These are phyloP conservation scores for Lindbergichthys nudifrons DNA, from an alignment of 2,797 vertebrate genomes.

Conservation along the genomic window DNA sequence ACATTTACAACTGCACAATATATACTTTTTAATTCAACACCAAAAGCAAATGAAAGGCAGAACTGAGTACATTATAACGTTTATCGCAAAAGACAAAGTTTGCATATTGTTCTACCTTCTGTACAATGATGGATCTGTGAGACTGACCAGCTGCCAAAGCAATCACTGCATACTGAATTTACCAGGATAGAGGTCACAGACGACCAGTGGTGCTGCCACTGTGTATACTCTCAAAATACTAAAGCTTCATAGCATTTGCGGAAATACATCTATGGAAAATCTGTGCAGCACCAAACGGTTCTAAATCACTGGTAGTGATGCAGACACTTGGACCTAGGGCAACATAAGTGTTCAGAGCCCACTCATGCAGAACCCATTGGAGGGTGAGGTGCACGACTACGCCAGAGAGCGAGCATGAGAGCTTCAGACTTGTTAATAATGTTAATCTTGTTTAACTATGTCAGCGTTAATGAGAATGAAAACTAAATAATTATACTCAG, in stretches of 20 bases:
- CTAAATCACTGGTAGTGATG: not conserved
- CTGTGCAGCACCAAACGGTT: not conserved
- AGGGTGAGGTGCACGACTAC: not conserved
- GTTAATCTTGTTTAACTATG: conserved; percentile 29
- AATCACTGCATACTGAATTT: not conserved
- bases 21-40: too few relatives aligned
- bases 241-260: not conserved
- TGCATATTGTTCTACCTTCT: not conserved
- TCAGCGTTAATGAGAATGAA: conserved; percentile 27
- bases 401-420: too few relatives aligned
- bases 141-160: not conserved
- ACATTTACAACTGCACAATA: too few relatives aligned
- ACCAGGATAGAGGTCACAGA: not conserved
- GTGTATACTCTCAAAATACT: not conserved
- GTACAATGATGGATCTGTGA: not conserved
- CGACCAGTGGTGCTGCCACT: not conserved
- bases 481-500: conserved; percentile 28
- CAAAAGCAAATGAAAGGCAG: too few relatives aligned
- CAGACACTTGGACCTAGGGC: not conserved
- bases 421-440: not conserved
- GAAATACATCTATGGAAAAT: conserved; percentile 1
- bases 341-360: not conserved
- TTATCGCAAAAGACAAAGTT: too few relatives aligned
- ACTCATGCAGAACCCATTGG: not conserved
- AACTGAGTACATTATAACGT: too few relatives aligned